Evolutionary conservation across 2,113 vertebrate species (phyloP).

Genomic region (Cyanistes caeruleus): DNA sequence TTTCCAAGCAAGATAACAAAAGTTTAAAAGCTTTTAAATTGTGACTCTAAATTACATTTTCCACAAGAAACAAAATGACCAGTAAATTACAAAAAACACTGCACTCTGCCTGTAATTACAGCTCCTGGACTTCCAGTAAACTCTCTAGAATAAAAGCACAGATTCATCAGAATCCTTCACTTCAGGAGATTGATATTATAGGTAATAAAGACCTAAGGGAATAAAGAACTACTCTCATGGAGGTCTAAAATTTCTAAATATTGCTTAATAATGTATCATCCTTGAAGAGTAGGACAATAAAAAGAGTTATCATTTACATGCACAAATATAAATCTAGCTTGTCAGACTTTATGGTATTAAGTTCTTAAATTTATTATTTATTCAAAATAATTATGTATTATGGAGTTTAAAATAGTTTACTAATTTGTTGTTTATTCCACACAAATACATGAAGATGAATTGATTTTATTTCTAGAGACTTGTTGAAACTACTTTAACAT

Average conservation of each 20-base stretch:
- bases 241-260: not conserved
- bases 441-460: not conserved
- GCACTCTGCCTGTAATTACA: rapidly evolving
- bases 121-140: not conserved
- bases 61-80: not conserved
- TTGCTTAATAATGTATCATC: not conserved
- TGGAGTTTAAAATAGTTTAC: not conserved
- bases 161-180: not conserved
- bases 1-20: not conserved
- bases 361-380: not conserved
- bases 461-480: not conserved
- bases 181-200: not conserved
- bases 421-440: not conserved
- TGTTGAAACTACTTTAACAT: not conserved
- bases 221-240: not conserved
- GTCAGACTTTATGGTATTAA: not conserved
- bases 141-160: not conserved
- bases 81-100: not conserved
- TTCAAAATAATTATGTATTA: not conserved
- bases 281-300: not conserved
- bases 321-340: not conserved
- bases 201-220: not conserved
- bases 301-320: not conserved
- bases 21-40: not conserved
- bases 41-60: not conserved